phyloP scores from a whole-genome alignment of 2,113 vertebrate species.

The Physeter macrocephalus region DNA sequence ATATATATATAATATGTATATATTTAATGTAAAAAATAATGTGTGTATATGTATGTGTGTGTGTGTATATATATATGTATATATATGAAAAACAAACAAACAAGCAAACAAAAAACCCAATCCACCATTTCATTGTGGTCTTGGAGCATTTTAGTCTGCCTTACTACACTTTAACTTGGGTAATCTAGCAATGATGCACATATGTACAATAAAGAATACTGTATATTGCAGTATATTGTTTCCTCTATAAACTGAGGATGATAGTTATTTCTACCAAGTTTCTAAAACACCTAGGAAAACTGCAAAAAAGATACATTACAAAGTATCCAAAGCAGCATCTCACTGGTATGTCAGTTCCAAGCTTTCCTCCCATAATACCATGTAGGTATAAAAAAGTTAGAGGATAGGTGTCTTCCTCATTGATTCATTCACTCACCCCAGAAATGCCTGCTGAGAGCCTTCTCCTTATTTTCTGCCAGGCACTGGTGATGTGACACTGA shows the following conservation, averaged over 20 bases:
- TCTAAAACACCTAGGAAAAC: neutral
- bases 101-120: neutral
- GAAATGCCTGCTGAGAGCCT: neutral
- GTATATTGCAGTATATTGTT: neutral
- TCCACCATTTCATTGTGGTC: neutral
- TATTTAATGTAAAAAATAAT: neutral
- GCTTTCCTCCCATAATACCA: neutral
- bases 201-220: neutral
- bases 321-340: conserved; percentile 8
- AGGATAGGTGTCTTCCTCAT: neutral
- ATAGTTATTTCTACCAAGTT: neutral
- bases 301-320: neutral
- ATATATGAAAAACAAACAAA: neutral
- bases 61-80: neutral
- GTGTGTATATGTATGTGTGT: too few relatives aligned
- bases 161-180: neutral
- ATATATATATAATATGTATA: neutral
- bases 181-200: neutral
- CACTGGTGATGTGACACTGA: neutral
- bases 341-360: neutral
- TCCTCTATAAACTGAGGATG: neutral
- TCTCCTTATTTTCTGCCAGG: neutral
- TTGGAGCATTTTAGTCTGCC: neutral
- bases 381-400: neutral
- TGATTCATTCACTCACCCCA: neutral